Evolutionary conservation across 2,888 invertebrate species (phyloP).

Genomic region (Mechanitis mazaeus): DNA sequence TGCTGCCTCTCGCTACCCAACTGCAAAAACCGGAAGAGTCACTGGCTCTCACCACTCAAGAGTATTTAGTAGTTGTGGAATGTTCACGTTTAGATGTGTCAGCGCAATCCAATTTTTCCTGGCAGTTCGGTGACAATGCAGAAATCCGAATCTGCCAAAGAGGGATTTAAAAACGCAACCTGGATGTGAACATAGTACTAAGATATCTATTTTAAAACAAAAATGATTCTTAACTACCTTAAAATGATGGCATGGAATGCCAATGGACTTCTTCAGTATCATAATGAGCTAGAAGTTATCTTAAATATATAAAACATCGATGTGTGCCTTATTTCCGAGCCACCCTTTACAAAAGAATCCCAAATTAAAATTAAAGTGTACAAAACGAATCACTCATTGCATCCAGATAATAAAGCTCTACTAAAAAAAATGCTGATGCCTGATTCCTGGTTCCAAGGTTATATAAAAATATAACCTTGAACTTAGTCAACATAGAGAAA

Average conservation of each 20-base stretch:
- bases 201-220: background rate
- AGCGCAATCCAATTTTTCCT: too few relatives aligned
- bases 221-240: slow-evolving; percentile 1
- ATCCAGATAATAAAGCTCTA: slow-evolving; percentile 1
- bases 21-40: too few relatives aligned
- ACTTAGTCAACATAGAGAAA: too few relatives aligned
- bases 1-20: too few relatives aligned
- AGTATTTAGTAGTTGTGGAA: too few relatives aligned
- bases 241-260: slow-evolving; percentile 8
- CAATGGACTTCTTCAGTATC: slow-evolving; percentile 6
- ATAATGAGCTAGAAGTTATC: slow-evolving; percentile 11
- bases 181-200: background rate
- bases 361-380: background rate
- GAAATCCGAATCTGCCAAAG: too few relatives aligned
- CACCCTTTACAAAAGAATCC: slow-evolving; percentile 9
- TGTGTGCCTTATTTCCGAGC: slow-evolving; percentile 11
- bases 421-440: too few relatives aligned
- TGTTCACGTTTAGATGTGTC: too few relatives aligned
- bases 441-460: background rate
- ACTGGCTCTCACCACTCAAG: too few relatives aligned
- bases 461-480: too few relatives aligned
- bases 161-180: too few relatives aligned
- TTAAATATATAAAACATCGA: slow-evolving; percentile 12
- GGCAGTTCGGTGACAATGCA: too few relatives aligned
- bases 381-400: background rate